Evolutionary conservation across 2,797 vertebrate genomes (phyloP).

Genomic region (Saguinus oedipus): DNA sequence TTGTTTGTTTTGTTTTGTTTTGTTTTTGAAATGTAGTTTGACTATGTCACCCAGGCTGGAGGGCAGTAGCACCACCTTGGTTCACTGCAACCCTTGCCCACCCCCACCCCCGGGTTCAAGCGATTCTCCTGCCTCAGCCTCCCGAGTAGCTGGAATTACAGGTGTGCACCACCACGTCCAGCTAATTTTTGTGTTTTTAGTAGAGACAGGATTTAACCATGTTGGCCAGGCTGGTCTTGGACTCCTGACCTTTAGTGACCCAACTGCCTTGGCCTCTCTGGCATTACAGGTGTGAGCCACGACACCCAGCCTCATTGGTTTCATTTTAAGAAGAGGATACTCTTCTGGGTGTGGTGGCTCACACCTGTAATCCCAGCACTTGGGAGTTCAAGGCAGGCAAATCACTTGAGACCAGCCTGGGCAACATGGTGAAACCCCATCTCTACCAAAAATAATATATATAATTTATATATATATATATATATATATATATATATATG

Average conservation of each 20-base stretch:
- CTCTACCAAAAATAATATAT: not conserved
- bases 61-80: not conserved
- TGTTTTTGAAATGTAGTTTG: not conserved
- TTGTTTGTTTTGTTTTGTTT: too few relatives aligned
- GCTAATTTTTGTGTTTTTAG: not conserved
- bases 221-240: not conserved
- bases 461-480: too few relatives aligned
- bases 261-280: not conserved
- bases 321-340: not conserved
- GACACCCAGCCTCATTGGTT: not conserved
- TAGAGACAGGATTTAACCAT: not conserved
- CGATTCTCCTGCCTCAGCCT: not conserved
- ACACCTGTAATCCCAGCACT: not conserved
- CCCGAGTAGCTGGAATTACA: not conserved
- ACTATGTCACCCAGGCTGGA: not conserved
- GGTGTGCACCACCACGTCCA: not conserved
- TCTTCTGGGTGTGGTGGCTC: not conserved
- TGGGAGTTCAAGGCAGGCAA: not conserved
- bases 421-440: not conserved
- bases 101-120: not conserved
- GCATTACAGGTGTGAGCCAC: not conserved
- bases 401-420: not conserved
- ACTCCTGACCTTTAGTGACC: not conserved
- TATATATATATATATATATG: too few relatives aligned
- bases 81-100: not conserved